phyloP scores from a whole-genome alignment of 2,113 vertebrate genomes.

The Phyllostomus hastatus region DNA sequence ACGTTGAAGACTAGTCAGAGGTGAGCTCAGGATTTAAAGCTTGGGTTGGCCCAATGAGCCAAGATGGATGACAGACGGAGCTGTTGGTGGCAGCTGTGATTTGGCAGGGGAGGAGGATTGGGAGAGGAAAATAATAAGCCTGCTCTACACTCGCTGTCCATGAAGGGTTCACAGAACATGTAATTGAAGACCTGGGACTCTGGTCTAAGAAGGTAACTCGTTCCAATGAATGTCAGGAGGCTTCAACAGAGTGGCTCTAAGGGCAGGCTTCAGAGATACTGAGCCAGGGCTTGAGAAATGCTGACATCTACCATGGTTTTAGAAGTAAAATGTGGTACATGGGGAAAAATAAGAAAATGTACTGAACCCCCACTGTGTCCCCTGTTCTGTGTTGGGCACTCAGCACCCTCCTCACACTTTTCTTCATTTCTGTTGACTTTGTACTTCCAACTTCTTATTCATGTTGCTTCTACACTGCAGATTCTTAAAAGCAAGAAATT shows the following conservation, averaged over 20 bases:
- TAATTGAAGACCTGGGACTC: background rate
- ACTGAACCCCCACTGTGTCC: background rate
- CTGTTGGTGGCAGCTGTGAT: background rate
- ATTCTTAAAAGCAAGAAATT: background rate
- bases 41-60: background rate
- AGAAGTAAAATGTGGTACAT: background rate
- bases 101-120: accelerated
- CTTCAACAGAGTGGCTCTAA: background rate
- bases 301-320: background rate
- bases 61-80: background rate
- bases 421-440: background rate
- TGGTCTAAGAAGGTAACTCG: background rate
- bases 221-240: background rate
- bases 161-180: background rate
- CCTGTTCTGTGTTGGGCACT: background rate
- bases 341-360: background rate
- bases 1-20: background rate
- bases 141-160: background rate
- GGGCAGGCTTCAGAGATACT: background rate
- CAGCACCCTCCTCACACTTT: background rate
- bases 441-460: background rate
- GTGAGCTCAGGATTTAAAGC: background rate
- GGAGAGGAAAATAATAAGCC: background rate
- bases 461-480: background rate
- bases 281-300: background rate